Evolutionary conservation across 2,113 vertebrate species (phyloP), one percentile per base, ranked within the genome.

Genomic region (Calonectris borealis): DNA sequence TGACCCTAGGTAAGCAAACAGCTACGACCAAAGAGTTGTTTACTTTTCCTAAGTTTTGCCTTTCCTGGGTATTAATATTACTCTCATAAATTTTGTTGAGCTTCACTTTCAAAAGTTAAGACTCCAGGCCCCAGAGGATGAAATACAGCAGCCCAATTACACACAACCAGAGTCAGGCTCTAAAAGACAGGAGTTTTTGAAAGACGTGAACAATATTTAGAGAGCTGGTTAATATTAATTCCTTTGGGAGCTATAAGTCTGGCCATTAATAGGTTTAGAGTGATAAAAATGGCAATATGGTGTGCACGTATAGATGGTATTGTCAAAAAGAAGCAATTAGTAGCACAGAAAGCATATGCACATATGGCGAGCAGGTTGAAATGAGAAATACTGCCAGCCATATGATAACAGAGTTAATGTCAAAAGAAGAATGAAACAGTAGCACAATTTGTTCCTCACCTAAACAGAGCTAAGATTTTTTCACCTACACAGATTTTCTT

Each of bases 221-320:
- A 98, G 97, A 98, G 96, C 98, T 98, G 97, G 97, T 97, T 98
- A 98, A 98, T 98, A 98, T 98, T 98, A 98, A 98, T 98, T 98
- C 98, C 98, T 97, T 64, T 83, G 98, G 97, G 98, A 98, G 83
- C 97, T 86, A 25, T 98, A 98, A 98, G 97, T 98, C 98, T 98
- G 97, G 94, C 97, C 97, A 98, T 98, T 98, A 98, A 98, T 98
- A 98, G 97, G 97, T 91, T 98, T 97, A 97, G 96, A 97, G 98
- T 98, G 98, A 98, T 98, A 98, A 98, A 98, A 98, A 93, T 57
- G 52, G 96, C 97, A 97, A 97, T 98, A 98, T 98, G 97, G 97
- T 95, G 96, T 95, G 95, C 92, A 97, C 58, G 64, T 98, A 98
- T 96, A 98, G 97, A 97, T 97, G 97, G 97, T 94, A 97, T 96